phyloP scores from a whole-genome alignment of 2,113 vertebrate genomes.

The Catagonus wagneri region DNA sequence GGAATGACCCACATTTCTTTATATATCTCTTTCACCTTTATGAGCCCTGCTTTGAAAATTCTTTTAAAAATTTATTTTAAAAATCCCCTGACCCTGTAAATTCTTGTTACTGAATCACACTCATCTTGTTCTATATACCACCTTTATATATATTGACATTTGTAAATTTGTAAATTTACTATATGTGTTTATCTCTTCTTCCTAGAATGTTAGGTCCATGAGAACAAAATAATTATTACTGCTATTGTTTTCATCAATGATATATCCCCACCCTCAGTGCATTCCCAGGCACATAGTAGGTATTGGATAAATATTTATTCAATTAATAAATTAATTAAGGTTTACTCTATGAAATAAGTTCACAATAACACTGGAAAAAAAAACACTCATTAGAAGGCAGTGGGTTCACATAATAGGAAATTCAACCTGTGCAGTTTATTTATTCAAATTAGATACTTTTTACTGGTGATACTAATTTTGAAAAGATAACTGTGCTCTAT shows the following conservation, averaged over 20 bases:
- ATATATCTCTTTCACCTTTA: neutral
- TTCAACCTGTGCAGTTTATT: neutral
- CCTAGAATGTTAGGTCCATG: neutral
- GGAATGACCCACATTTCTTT: neutral
- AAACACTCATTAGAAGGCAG: neutral
- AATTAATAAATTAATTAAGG: conserved; percentile 27
- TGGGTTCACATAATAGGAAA: neutral
- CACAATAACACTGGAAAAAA: neutral
- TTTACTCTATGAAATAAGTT: neutral
- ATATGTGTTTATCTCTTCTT: neutral
- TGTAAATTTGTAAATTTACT: neutral
- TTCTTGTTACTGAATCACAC: neutral
- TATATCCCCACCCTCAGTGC: neutral
- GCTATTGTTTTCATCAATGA: neutral
- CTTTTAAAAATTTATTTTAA: neutral
- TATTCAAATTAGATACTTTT: neutral
- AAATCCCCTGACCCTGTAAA: neutral
- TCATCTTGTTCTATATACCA: neutral
- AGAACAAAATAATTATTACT: neutral
- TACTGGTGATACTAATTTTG: neutral
- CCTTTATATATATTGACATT: neutral
- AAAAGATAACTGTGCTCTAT: neutral
- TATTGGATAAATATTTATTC: neutral
- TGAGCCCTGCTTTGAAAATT: neutral
- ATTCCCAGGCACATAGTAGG: neutral